These are phyloP conservation scores for Vidua macroura DNA, from an alignment of 2,113 vertebrate genomes.

Conservation along the genomic window DNA sequence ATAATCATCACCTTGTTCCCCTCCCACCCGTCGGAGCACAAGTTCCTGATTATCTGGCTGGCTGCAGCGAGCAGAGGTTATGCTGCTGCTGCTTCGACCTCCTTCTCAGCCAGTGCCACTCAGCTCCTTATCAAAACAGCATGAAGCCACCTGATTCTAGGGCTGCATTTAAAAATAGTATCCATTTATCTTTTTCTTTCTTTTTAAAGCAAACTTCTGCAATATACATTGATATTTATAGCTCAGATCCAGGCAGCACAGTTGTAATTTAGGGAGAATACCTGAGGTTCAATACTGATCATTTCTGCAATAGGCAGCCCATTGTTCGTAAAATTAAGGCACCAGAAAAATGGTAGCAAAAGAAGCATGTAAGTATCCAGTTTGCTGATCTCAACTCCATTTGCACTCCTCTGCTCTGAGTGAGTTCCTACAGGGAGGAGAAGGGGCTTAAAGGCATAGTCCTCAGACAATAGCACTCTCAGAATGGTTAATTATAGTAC, in stretches of 20 bases:
- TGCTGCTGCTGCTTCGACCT: conserved; percentile 2
- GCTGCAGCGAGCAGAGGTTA: not conserved
- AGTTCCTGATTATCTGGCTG: not conserved
- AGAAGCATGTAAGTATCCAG: not conserved
- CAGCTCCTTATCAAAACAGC: conserved; percentile 34
- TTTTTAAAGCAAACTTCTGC: conserved; percentile 20
- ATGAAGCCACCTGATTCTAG: conserved; percentile 22
- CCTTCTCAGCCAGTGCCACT: conserved; percentile 32
- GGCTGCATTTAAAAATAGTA: conserved; percentile 52
- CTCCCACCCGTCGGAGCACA: not conserved
- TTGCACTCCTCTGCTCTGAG: conserved; percentile 9
- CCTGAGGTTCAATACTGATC: not conserved
- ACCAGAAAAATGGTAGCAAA: not conserved
- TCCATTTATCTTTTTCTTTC: not conserved
- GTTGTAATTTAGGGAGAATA: conserved; percentile 31
- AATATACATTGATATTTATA: conserved; percentile 32
- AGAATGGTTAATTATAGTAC: conserved; percentile 60
- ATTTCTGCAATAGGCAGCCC: conserved; percentile 17
- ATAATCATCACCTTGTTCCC: conserved; percentile 36
- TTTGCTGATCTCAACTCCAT: conserved; percentile 13
- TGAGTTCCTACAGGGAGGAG: conserved; percentile 48
- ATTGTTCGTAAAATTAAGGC: not conserved
- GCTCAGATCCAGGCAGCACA: not conserved
- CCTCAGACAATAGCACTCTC: conserved; percentile 49
- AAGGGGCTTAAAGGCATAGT: conserved; percentile 45